Conservation (phyloP, 2,888 invertebrate species). For the Heliconius ethilla region DNA sequence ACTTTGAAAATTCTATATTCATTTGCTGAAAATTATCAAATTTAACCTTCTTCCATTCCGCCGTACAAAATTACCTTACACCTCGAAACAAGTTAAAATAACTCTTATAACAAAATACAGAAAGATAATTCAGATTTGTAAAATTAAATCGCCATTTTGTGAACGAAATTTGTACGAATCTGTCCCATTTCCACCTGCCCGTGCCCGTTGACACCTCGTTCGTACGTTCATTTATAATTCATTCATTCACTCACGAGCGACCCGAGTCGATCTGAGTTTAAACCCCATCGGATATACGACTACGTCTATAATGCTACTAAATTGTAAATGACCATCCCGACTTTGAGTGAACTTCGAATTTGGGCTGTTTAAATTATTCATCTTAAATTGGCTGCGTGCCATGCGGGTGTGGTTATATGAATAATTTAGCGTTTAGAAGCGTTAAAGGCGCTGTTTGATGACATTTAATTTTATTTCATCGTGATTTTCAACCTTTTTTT, state of each 20-base stretch:
- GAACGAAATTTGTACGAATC: slow-evolving; percentile 39
- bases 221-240: slow-evolving; percentile 56
- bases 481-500: slow-evolving; percentile 50
- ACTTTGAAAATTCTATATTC: slow-evolving; percentile 33
- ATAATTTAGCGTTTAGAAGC: slow-evolving; percentile 54
- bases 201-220: slow-evolving; percentile 45
- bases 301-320: slow-evolving; percentile 69
- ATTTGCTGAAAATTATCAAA: slow-evolving; percentile 38
- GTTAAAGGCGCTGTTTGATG: slow-evolving; percentile 51
- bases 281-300: slow-evolving; percentile 50
- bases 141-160: slow-evolving; percentile 34
- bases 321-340: slow-evolving; percentile 70
- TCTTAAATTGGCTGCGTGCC: slow-evolving; percentile 62
- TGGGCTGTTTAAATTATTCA: slow-evolving; percentile 68
- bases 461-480: slow-evolving; percentile 56
- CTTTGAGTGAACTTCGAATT: slow-evolving; percentile 68
- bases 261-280: slow-evolving; percentile 48
- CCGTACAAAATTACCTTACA: slow-evolving; percentile 4
- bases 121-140: slow-evolving; percentile 27
- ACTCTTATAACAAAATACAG: slow-evolving; percentile 13
- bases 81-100: slow-evolving; percentile 2
- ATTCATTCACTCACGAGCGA: slow-evolving; percentile 54
- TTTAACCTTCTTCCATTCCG: slow-evolving; percentile 35
- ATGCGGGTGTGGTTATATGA: slow-evolving; percentile 52
- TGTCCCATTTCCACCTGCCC: slow-evolving; percentile 47